Base-by-base conservation (phyloP, 2,888 invertebrate genomes). In the Phaonia tiefii region DNA sequence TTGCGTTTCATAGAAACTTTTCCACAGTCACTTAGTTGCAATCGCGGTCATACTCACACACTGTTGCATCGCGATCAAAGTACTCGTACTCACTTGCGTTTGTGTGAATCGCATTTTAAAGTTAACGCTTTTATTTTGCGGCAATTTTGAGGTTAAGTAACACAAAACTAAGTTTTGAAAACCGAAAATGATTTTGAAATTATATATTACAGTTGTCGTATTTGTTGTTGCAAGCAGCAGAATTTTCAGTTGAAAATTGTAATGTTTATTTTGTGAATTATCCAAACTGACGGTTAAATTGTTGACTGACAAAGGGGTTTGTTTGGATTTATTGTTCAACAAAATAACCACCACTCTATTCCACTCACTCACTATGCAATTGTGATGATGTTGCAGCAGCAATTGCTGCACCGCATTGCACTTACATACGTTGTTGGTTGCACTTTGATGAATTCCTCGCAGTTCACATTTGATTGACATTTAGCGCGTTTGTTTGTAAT, bases 141-240 rank as follows among this genome's bases (percentile, higher is more conserved):
- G 70, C 63, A 72, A 75, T 42, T 81, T 74, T 80, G 74, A 80
- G 75, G 77, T 80, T 75, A 82, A 76, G 79, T 76, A 82, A 79
- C 65, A 37, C 56, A 46, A 82, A 82, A 82, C 82, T 76, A 15
- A n/a, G 66, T 72, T 78, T 51, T 44, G 70, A 76, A 75, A 67
- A 60, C 25, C 58, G 37, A 51, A 67, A 63, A 42, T 22, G 39
- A 63, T 63, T 63, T 63, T 63, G 63, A 63, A 63, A 63, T 63
- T 39, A 8, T 31, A 8, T n/a, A 39, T 63, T 63, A 11, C 44
- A 44, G 31, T 44, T 44, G 56, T 26, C 39, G 37, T 58, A 20
- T 15, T 2, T 60, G 17, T 10, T 51, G 51, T 26, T n/a, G 51
- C 46, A 5, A 5, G 31, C 31, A 31, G 31, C 31, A 15, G 20